phyloP scores from a whole-genome alignment of 2,888 invertebrate species.

The Trissoscelio sp. region DNA sequence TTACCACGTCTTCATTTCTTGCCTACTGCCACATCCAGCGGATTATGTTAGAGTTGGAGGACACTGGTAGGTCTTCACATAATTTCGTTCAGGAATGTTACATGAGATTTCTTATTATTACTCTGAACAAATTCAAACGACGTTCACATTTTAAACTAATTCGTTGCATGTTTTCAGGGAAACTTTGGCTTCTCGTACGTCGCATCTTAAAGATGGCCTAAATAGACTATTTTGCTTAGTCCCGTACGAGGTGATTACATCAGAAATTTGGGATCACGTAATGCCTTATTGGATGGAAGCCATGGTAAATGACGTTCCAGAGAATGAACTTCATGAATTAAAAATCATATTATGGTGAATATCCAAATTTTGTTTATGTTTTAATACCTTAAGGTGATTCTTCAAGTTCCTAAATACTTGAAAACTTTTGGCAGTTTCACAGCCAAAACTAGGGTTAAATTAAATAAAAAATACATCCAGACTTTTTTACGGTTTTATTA shows the following conservation, averaged over 20 bases:
- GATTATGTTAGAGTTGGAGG: conserved; percentile 98
- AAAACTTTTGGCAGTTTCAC: too few species aligned
- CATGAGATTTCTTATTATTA: conserved; percentile 25
- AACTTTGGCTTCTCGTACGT: conserved; percentile 92
- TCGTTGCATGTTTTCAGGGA: conserved; percentile 86
- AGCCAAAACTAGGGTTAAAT: too few species aligned
- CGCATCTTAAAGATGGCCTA: conserved; percentile 97
- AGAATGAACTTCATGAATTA: conserved; percentile 93
- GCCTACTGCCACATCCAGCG: conserved; percentile 97
- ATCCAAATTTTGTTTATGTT: too few species aligned
- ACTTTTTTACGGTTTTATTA: too few species aligned
- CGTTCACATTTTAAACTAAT: conserved; percentile 24
- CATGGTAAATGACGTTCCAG: conserved; percentile 95
- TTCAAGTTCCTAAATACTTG: too few species aligned
- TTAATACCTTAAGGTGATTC: too few species aligned
- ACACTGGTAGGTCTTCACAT: conserved; percentile 88
- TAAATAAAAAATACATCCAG: too few species aligned
- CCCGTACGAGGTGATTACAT: conserved; percentile 98
- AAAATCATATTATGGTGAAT: conserved; percentile 90
- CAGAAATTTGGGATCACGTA: conserved; percentile 98
- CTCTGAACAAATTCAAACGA: conserved; percentile 10
- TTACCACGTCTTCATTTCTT: conserved; percentile 95
- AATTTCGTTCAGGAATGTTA: conserved; percentile 49
- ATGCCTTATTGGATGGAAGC: conserved; percentile 99
- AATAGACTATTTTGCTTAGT: conserved; percentile 97